Conservation (phyloP, 2,888 invertebrate genomes). For the Phaedon cochleariae region DNA sequence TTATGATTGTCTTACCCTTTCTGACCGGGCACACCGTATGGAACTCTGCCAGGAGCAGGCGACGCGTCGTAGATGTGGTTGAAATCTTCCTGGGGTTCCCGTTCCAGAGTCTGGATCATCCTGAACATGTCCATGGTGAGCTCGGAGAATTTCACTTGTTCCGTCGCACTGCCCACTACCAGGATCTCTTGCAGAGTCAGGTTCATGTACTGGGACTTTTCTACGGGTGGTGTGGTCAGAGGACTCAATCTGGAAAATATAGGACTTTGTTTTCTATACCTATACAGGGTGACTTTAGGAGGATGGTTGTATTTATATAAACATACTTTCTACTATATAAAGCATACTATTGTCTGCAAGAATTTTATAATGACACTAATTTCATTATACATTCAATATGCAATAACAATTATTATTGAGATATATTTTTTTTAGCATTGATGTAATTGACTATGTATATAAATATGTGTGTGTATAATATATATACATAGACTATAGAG, state of each 20-base stretch:
- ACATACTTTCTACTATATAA: too few species aligned
- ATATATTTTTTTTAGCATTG: too few species aligned
- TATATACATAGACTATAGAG: too few species aligned
- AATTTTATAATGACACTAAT: too few species aligned
- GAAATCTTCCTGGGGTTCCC: slow-evolving; percentile 87
- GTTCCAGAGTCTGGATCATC: slow-evolving; percentile 93
- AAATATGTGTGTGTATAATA: too few species aligned
- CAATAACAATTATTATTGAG: too few species aligned
- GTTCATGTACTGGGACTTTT: slow-evolving; percentile 86
- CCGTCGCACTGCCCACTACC: slow-evolving; percentile 91
- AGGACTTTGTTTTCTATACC: too few species aligned
- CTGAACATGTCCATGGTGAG: slow-evolving; percentile 98
- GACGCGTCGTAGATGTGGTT: slow-evolving; percentile 78
- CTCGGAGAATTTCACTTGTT: slow-evolving; percentile 96
- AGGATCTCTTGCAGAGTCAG: slow-evolving; percentile 91
- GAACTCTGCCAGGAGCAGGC: slow-evolving; percentile 73
- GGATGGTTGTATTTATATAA: too few species aligned
- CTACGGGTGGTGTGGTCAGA: slow-evolving; percentile 85
- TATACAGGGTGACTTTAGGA: too few species aligned
- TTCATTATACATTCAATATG: too few species aligned
- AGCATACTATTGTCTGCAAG: too few species aligned
- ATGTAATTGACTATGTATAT: too few species aligned
- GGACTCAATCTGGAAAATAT: slow-evolving; percentile 75
- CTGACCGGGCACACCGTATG: slow-evolving; percentile 61
- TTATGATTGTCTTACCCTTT: slow-evolving; percentile 53